A percentile compares a stretch with the other conserved stretches of the same genome.
phyloP scores from a whole-genome alignment of 2,113 vertebrate genomes.

The Tupaia tana region DNA sequence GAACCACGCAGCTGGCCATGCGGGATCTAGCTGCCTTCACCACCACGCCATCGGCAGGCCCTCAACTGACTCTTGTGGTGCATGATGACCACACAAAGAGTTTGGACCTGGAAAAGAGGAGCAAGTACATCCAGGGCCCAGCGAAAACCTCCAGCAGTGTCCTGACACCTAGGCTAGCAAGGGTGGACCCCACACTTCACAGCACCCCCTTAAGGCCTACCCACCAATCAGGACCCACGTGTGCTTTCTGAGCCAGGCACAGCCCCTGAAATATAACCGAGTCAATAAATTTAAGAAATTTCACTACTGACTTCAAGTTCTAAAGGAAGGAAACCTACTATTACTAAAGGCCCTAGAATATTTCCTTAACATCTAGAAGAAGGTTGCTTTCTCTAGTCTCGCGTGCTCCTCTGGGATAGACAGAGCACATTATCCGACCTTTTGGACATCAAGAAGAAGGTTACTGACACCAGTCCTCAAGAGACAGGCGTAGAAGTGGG shows the following conservation, averaged over 20 bases:
- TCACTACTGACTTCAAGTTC: background rate
- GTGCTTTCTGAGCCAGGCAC: background rate
- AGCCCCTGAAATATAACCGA: background rate
- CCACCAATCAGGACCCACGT: background rate
- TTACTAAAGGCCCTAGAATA: background rate
- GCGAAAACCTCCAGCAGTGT: background rate
- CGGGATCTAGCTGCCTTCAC: too few species aligned
- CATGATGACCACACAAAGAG: too few species aligned
- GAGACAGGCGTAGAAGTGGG: too few species aligned
- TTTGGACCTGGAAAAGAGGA: background rate
- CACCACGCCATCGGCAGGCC: too few species aligned
- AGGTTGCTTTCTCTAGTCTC: background rate
- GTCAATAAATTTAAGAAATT: background rate
- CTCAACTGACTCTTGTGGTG: too few species aligned
- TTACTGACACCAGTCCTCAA: too few species aligned
- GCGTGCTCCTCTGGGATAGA: background rate
- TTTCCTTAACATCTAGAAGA: background rate
- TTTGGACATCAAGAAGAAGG: background rate
- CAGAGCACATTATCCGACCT: background rate
- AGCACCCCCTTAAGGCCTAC: background rate
- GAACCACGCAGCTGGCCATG: too few species aligned
- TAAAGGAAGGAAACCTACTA: background rate
- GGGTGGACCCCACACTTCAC: background rate
- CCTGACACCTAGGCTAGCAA: rapidly evolving
- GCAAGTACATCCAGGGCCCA: background rate